Base-by-base conservation (phyloP, 2,888 invertebrate genomes). In the Labia minor region DNA sequence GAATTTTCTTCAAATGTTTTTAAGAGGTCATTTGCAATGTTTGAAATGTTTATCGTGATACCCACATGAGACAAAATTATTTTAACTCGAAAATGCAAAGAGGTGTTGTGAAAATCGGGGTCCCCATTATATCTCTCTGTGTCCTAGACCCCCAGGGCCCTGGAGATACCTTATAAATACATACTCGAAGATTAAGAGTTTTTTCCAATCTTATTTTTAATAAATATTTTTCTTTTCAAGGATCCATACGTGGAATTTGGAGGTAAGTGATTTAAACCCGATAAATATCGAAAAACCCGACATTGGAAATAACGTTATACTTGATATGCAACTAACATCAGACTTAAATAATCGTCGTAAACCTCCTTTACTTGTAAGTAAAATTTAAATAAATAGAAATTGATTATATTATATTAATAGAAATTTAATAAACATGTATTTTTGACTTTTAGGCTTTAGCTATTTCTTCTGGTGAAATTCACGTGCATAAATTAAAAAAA, bases 161-260 rank as follows among this genome's bases (percentile, higher is more conserved):
- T n/a, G n/a, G n/a, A n/a, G n/a, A n/a, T n/a, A n/a, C n/a, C n/a
- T n/a, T n/a, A n/a, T n/a, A n/a, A n/a, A n/a, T n/a, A n/a, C n/a
- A n/a, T n/a, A n/a, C n/a, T n/a, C n/a, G n/a, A n/a, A n/a, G n/a
- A n/a, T n/a, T n/a, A n/a, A n/a, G n/a, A n/a, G n/a, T n/a, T n/a
- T n/a, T n/a, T n/a, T n/a, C n/a, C n/a, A n/a, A n/a, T n/a, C n/a
- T n/a, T n/a, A n/a, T n/a, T n/a, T n/a, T n/a, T n/a, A n/a, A n/a
- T 8, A 18, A 0, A 61, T 62, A 65, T 6, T 66, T 62, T 66
- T 68, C n/a, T 62, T 65, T 72, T 79, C 76, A 71, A 79, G 78
- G 37, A 76, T 83, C 62, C 78, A 82, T 68, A 73, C 82, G 37
- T 84, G 83, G 83, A 78, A 84, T 73, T 74, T 84, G 69, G 76